Conservation (phyloP, 2,888 invertebrate genomes). For the Pristionchus exspectatus region DNA sequence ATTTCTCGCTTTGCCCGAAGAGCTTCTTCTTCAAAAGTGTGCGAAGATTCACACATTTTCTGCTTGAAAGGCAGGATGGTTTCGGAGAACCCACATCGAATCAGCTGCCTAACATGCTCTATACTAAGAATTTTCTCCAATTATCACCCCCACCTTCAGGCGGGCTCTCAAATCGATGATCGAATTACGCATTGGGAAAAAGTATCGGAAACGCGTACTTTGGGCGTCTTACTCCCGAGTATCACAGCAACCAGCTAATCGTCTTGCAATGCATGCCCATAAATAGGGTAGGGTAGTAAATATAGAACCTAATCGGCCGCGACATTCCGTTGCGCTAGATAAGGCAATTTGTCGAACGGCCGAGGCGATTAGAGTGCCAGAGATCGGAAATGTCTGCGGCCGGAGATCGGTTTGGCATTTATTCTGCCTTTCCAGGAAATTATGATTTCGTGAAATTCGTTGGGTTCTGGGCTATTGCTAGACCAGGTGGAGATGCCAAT, state of each 20-base stretch:
- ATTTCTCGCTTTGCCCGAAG: no score
- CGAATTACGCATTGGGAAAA: neutral
- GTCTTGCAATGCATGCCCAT: neutral
- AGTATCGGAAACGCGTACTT: neutral
- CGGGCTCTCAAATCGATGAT: neutral
- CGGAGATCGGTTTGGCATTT: no score
- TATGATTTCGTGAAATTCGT: no score
- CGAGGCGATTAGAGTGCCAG: no score
- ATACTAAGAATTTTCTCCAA: neutral
- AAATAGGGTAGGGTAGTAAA: neutral
- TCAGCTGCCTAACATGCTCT: neutral
- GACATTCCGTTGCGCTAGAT: neutral
- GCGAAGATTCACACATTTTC: neutral
- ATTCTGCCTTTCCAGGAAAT: no score
- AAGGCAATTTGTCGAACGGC: neutral
- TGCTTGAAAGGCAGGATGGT: neutral
- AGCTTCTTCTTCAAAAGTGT: neutral
- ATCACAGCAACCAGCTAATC: neutral
- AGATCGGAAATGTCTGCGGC: no score
- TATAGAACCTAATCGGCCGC: neutral
- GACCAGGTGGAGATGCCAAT: no score
- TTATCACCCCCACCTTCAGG: neutral
- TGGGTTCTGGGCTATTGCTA: no score
- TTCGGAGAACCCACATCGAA: no score
- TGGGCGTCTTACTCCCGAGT: neutral